A percentile compares a stretch with the other conserved stretches of the same genome.
Conservation (phyloP, 2,888 invertebrate species). For the Dromius quadrimaculatus region DNA sequence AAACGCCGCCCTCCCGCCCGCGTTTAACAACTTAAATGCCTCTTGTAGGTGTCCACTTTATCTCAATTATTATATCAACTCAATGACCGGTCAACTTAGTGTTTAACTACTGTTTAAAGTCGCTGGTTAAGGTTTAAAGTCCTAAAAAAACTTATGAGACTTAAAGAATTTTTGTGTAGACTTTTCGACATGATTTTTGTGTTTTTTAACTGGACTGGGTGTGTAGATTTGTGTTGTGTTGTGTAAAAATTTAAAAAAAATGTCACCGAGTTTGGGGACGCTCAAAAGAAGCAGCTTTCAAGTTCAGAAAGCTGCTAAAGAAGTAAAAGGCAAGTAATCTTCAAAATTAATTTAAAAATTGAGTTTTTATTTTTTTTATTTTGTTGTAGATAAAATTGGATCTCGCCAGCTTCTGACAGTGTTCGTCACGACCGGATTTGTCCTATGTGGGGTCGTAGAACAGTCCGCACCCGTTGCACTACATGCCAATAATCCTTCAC, state of each 20-base stretch:
- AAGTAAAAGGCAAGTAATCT: constrained; percentile 68
- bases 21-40: too few relatives aligned
- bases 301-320: constrained; percentile 69
- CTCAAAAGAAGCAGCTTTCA: constrained; percentile 69
- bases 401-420: constrained; percentile 69
- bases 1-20: too few relatives aligned
- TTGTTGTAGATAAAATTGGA: constrained; percentile 63
- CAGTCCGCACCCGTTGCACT: constrained; percentile 71
- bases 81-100: constrained; percentile 7
- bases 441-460: constrained; percentile 71
- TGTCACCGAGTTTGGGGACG: constrained; percentile 59
- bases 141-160: neutral
- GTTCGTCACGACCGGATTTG: constrained; percentile 70
- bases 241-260: constrained; percentile 35
- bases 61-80: constrained; percentile 45
- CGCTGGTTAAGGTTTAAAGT: neutral
- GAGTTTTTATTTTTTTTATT: too few relatives aligned
- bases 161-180: neutral
- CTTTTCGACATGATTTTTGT: neutral
- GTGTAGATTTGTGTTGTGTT: constrained; percentile 7
- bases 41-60: constrained; percentile 32
- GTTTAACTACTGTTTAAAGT: neutral
- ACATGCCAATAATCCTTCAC: constrained; percentile 67
- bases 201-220: neutral
- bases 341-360: too few relatives aligned